Evolutionary conservation across 2,888 invertebrate species (phyloP).

Genomic region (Phengaris arion): DNA sequence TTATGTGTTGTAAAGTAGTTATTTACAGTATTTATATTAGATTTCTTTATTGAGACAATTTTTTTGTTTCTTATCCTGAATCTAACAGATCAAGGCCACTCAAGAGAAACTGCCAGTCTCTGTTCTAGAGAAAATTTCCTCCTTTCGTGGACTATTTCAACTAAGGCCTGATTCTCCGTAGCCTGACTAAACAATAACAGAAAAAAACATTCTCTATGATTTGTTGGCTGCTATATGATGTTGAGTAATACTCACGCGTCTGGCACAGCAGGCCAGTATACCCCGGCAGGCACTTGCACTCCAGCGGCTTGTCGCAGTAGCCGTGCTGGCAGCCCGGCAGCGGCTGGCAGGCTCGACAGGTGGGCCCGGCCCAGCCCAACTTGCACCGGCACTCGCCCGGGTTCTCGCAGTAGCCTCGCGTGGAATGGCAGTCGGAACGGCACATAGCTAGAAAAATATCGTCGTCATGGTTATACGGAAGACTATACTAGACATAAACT

Average conservation of each 20-base stretch:
- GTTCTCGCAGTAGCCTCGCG: conserved; percentile 90
- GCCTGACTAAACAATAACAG: too few species aligned
- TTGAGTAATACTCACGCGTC: conserved; percentile 83
- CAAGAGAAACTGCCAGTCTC: too few species aligned
- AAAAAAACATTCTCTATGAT: too few species aligned
- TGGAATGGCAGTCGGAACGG: conserved; percentile 89
- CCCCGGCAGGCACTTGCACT: conserved; percentile 94
- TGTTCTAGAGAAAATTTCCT: too few species aligned
- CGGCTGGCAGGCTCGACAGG: conserved; percentile 91
- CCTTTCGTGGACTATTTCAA: too few species aligned
- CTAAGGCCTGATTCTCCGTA: too few species aligned
- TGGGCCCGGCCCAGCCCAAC: conserved; percentile 93
- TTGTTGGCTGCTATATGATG: too few species aligned
- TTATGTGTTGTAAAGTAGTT: background rate
- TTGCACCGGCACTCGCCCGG: conserved; percentile 95
- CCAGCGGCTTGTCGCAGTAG: conserved; percentile 91
- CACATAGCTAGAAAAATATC: conserved; percentile 82
- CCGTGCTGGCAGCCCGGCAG: conserved; percentile 95
- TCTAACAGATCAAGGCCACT: too few species aligned
- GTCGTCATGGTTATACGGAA: background rate
- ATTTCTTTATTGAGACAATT: background rate
- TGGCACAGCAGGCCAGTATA: conserved; percentile 94
- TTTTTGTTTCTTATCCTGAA: too few species aligned
- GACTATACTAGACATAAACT: too few species aligned
- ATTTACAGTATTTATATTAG: background rate